Percentiles rank a stretch among this genome's conserved stretches.
phyloP scores from a whole-genome alignment of 2,797 vertebrate species.

The Falco columbarius region DNA sequence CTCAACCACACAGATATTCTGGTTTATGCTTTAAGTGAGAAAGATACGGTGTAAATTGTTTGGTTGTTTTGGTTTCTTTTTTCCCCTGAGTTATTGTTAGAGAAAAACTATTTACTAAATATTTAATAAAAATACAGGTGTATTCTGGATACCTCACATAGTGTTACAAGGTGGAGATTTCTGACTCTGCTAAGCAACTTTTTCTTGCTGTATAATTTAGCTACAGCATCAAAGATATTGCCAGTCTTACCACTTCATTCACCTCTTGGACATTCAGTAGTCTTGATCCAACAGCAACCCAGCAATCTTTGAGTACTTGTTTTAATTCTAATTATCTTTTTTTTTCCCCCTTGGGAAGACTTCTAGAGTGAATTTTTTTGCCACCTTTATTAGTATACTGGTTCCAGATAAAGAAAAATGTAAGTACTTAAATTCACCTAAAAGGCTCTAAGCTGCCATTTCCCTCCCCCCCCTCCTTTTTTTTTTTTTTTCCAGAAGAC shows the following conservation, averaged over 20 bases:
- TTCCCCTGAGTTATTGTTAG: not conserved
- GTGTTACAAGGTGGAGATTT: not conserved
- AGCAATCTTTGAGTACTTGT: not conserved
- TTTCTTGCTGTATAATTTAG: not conserved
- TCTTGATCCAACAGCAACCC: not conserved
- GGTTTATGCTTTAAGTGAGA: constrained; percentile 1
- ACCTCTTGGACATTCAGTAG: not conserved
- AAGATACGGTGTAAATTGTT: not conserved
- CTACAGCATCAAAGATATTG: not conserved
- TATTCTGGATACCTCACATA: not conserved
- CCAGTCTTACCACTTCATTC: not conserved
- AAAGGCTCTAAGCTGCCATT: not conserved
- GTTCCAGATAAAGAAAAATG: not conserved
- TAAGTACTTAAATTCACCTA: not conserved
- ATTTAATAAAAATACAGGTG: too few species aligned
- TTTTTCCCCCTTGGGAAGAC: not conserved
- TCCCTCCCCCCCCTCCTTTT: too few species aligned
- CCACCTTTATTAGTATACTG: not conserved
- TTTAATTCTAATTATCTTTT: not conserved
- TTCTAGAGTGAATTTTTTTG: not conserved
- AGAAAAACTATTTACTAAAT: not conserved
- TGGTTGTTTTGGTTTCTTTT: not conserved
- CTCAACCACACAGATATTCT: not conserved
- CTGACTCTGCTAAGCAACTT: not conserved
- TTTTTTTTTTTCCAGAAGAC: not conserved